These are phyloP conservation scores for Osmerus mordax DNA, from an alignment of 2,113 vertebrate genomes.

Conservation along the genomic window DNA sequence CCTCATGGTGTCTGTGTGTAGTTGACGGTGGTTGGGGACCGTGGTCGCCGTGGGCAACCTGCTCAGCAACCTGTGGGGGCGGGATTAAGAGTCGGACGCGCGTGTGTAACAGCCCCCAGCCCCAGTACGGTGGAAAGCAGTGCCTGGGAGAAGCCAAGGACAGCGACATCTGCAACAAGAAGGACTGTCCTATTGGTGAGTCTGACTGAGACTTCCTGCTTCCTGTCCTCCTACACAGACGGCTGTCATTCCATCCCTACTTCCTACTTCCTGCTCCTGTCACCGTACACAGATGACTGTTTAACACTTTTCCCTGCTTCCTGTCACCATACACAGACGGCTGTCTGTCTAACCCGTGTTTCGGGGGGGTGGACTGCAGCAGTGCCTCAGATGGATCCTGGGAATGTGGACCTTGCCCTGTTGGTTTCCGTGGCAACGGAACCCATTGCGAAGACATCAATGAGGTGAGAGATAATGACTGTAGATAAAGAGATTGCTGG, in stretches of 20 bases:
- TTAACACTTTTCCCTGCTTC: constrained; percentile 16
- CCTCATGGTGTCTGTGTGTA: constrained; percentile 44
- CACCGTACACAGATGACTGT: no score
- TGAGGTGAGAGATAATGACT: constrained; percentile 73
- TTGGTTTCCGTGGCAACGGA: constrained; percentile 89
- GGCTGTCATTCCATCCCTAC: constrained; percentile 91
- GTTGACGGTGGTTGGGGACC: constrained; percentile 95
- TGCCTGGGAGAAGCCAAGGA: constrained; percentile 81
- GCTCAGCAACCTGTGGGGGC: constrained; percentile 86
- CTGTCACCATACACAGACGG: constrained; percentile 74
- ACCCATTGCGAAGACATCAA: constrained; percentile 90
- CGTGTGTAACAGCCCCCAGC: constrained; percentile 87
- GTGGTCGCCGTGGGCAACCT: constrained; percentile 95
- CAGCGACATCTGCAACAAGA: constrained; percentile 83
- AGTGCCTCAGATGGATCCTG: constrained; percentile 92
- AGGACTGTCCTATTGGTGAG: constrained; percentile 87
- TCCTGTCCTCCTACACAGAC: constrained; percentile 66
- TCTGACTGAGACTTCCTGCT: constrained; percentile 16
- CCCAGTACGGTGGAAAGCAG: constrained; percentile 82
- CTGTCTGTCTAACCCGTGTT: constrained; percentile 95
- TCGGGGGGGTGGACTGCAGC: constrained; percentile 87
- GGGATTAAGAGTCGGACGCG: constrained; percentile 82
- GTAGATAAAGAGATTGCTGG: background rate
- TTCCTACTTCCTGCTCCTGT: constrained; percentile 1
- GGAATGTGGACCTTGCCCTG: constrained; percentile 91